These are phyloP conservation scores for Xestia sexstrigata DNA, from an alignment of 2,888 invertebrate species.

Conservation along the genomic window DNA sequence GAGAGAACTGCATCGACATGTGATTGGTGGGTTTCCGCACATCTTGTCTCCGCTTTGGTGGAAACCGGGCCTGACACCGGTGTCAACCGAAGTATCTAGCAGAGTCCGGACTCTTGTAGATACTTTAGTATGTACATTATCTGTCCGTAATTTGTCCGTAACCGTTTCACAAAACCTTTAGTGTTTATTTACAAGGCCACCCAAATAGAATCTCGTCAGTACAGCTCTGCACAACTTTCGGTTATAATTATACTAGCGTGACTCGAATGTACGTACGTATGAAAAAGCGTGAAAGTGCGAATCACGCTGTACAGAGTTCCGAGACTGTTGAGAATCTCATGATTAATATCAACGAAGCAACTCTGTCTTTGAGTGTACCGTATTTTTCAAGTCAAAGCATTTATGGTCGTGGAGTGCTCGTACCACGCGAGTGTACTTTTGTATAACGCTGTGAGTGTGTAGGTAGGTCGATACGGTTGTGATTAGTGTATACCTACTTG, in stretches of 20 bases:
- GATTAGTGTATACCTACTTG: background rate
- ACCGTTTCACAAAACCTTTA: background rate
- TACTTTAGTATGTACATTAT: background rate
- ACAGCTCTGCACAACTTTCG: constrained; percentile 35
- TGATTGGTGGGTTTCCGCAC: no score
- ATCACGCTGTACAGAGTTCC: constrained; percentile 63
- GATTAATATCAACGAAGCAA: constrained; percentile 69
- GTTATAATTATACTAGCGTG: constrained; percentile 48
- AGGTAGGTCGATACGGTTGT: background rate
- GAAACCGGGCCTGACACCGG: no score
- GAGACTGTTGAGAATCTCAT: no score
- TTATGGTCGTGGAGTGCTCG: constrained; percentile 47
- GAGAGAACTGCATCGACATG: no score
- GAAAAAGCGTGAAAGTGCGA: constrained; percentile 62
- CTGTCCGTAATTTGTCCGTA: background rate
- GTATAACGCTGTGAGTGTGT: background rate
- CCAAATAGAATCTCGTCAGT: background rate
- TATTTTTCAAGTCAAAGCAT: constrained; percentile 65
- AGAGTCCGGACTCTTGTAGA: background rate
- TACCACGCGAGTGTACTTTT: constrained; percentile 33
- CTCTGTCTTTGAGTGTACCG: constrained; percentile 62
- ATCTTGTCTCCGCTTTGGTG: no score
- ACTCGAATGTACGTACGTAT: constrained; percentile 43
- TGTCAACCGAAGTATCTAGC: no score
- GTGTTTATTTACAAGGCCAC: background rate